phyloP scores from a whole-genome alignment of 2,888 invertebrate species.

The Temnothorax unifasciatus region DNA sequence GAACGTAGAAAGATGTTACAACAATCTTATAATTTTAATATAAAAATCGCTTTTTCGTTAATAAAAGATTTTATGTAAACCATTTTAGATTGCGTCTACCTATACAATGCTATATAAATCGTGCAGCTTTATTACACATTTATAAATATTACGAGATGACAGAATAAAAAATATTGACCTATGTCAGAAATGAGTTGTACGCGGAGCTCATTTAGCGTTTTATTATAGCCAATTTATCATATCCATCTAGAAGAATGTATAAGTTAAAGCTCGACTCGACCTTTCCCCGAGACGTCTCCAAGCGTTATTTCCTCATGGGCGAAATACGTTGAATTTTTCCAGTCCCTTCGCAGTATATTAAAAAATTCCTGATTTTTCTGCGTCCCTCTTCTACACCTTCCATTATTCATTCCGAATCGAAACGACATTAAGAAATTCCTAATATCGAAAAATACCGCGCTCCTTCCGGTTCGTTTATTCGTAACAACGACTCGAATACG shows the following conservation, averaged over 20 bases:
- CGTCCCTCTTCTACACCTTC: neutral
- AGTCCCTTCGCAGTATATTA: slow-evolving; percentile 43
- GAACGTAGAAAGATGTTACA: neutral
- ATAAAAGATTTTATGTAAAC: neutral
- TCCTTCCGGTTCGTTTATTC: slow-evolving; percentile 44
- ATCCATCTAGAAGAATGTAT: slow-evolving; percentile 17
- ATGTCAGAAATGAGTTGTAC: neutral
- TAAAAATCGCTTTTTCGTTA: neutral
- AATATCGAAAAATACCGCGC: slow-evolving; percentile 51
- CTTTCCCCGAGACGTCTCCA: neutral
- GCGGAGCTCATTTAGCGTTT: neutral
- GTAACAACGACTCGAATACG: slow-evolving; percentile 51
- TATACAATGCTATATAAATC: neutral
- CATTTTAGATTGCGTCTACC: neutral
- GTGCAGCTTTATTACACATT: neutral
- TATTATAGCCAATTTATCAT: slow-evolving; percentile 32
- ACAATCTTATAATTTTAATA: neutral
- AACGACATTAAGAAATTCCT: slow-evolving; percentile 51
- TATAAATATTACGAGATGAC: neutral
- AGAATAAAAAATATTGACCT: slow-evolving; percentile 11
- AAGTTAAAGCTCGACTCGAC: slow-evolving; percentile 21
- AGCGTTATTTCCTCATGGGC: neutral
- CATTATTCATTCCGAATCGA: slow-evolving; percentile 50
- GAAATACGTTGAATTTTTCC: slow-evolving; percentile 50
- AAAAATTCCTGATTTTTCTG: slow-evolving; percentile 53